phyloP scores from a whole-genome alignment of 2,888 invertebrate genomes.

The Imbricaverruca yamaguchii region DNA sequence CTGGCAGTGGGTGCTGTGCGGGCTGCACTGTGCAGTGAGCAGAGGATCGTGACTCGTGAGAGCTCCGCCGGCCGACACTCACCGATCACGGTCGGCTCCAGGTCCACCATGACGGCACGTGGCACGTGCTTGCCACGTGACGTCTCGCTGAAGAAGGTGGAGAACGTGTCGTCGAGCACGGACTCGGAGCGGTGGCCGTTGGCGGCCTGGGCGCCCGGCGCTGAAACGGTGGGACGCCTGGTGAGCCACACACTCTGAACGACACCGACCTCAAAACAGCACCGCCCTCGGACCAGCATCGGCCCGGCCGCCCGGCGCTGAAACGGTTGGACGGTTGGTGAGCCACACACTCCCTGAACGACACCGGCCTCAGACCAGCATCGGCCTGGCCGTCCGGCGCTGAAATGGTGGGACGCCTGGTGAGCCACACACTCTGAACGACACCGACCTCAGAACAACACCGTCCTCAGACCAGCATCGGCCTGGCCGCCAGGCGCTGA shows the following conservation, averaged over 20 bases:
- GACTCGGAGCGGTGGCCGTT: not conserved
- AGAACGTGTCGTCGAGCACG: conserved; percentile 4
- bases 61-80: not conserved
- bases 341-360: too few relatives aligned
- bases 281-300: too few relatives aligned
- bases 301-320: not conserved
- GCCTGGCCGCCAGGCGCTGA: not conserved
- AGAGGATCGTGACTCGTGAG: too few relatives aligned
- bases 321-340: not conserved
- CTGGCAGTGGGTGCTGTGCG: too few relatives aligned
- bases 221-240: not conserved
- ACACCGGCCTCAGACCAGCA: too few relatives aligned
- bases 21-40: too few relatives aligned
- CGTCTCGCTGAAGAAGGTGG: conserved; percentile 17
- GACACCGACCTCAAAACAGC: too few relatives aligned
- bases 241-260: too few relatives aligned
- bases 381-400: not conserved
- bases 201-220: not conserved
- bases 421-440: too few relatives aligned
- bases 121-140: conserved; percentile 9
- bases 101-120: conserved; percentile 8
- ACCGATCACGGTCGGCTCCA: conserved; percentile 9
- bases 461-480: too few relatives aligned
- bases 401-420: not conserved
- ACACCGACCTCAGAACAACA: too few relatives aligned